Base-by-base conservation (phyloP, 1,140 invertebrate genomes). In the Pemphigus obesinymphae region DNA sequence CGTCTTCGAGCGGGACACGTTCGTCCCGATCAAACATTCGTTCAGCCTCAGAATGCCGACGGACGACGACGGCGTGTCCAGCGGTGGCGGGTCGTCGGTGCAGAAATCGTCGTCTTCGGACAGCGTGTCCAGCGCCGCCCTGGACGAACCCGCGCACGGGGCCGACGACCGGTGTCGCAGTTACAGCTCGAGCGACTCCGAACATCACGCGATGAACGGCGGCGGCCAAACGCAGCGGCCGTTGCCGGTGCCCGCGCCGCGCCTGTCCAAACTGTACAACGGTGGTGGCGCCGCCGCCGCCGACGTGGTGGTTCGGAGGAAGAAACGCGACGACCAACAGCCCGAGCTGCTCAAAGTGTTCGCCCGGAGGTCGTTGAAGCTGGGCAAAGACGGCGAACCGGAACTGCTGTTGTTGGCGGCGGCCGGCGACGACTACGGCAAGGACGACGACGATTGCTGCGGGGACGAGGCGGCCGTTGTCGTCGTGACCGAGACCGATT, bases 341-440 rank as follows among this genome's bases (percentile, higher is more conserved):
- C 92, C 92, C 0, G 93, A 94, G 86, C 86, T 94, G 34, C 91
- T 94, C 89, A 93, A 93, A 88, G 93, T 94, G 0, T 94, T 94
- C 85, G 92, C 92, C 0, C 87, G 93, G 53, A 87, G 92, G 80
- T 94, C 93, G 3, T 87, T 94, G 0, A 94, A 94, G 87, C 86
- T 93, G 6, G 92, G 92, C 87, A 92, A 93, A 84, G 86, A 86
- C 10, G 92, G 92, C 83, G 89, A 88, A n/a, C 90, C 90, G 73
- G 86, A 88, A 29, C 43, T 53, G 2, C 45, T 83, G 34, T 29
- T 40, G 43, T 20, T 83, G 55, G 48, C 53, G 13, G 88, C 88
- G 83, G 87, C 88, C 43, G 86, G 88, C 89, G 89, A 85, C 90
- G 89, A 48, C 86, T 90, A 72, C 90, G 92, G 8, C 83, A 90